Base-by-base conservation (phyloP, 2,113 vertebrate genomes). In the Platichthys flesus region DNA sequence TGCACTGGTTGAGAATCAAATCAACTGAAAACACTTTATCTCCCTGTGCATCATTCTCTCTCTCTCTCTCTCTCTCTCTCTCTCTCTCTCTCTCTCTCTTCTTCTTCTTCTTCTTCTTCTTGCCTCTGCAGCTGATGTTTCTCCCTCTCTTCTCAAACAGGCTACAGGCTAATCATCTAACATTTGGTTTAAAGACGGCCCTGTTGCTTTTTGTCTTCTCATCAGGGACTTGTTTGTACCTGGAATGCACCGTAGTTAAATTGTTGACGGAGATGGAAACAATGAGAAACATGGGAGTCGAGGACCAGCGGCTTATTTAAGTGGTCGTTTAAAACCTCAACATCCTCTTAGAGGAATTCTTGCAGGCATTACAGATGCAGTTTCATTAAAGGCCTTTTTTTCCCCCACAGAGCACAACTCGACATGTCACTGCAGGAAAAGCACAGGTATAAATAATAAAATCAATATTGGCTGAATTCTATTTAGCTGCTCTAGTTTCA, bases 1-100 rank as follows among this genome's bases (percentile, higher is more conserved):
- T 88, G 88, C 77, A 70, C 31, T 60, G 60, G 28, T 74, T 76
- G 70, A 82, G 45, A 85, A 86, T 83, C 73, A 87, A 85, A 90
- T 83, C 61, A 73, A 69, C 56, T 78, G 85, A 78, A 86, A 85
- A 66, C 63, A 60, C 56, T 79, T 84, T 55, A 57, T 68, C 78
- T 79, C 76, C 60, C 40, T 55, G 62, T 66, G 71, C 61, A 74
- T 81, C 66, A 52, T 71, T 76, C 28, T 24, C 5, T 74, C 52
- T 35, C 28, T 52, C 66, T 24, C 5, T 74, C 47, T 35, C 28
- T 52, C 52, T 35, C 28, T 52, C 66, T 76, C 28, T 24, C 5
- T 74, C 52, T 35, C 28, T 52, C 66, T 52, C 28, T 24, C 5
- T 74, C 52, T 31, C 28, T 51, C 66, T 31, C 31, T 31, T 31